These are phyloP conservation scores for Dicaeum eximium DNA, from an alignment of 2,113 vertebrate genomes.

Conservation along the genomic window DNA sequence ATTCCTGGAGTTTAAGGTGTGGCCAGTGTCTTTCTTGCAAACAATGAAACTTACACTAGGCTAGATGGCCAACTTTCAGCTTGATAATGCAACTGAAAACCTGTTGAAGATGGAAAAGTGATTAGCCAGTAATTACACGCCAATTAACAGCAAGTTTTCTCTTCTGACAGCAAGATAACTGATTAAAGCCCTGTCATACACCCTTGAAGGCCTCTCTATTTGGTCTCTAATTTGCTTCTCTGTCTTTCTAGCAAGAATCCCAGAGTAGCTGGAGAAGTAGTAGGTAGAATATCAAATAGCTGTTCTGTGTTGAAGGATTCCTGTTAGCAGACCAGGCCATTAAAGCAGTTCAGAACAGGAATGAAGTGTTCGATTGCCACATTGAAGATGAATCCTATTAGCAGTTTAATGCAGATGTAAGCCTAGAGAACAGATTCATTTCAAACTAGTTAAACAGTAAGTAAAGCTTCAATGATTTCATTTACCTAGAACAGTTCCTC, in stretches of 20 bases:
- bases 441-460: constrained; percentile 32
- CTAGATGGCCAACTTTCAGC: neutral
- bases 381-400: constrained; percentile 31
- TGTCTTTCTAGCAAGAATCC: neutral
- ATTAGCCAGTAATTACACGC: neutral
- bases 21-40: neutral
- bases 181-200: neutral
- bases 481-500: constrained; percentile 58
- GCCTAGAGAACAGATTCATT: constrained; percentile 27
- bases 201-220: neutral
- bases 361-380: neutral
- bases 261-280: neutral
- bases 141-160: neutral
- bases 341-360: neutral
- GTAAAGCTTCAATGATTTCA: constrained; percentile 22
- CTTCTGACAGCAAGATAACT: neutral
- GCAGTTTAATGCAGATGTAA: constrained; percentile 28
- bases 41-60: neutral
- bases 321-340: neutral
- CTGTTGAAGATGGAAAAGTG: neutral
- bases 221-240: neutral
- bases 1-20: neutral
- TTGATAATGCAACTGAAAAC: neutral
- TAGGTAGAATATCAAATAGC: neutral
- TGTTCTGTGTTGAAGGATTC: neutral